A percentile compares a stretch with the other conserved stretches of the same genome.
Conservation (phyloP, 2,113 vertebrate genomes). For the Eclectus roratus region DNA sequence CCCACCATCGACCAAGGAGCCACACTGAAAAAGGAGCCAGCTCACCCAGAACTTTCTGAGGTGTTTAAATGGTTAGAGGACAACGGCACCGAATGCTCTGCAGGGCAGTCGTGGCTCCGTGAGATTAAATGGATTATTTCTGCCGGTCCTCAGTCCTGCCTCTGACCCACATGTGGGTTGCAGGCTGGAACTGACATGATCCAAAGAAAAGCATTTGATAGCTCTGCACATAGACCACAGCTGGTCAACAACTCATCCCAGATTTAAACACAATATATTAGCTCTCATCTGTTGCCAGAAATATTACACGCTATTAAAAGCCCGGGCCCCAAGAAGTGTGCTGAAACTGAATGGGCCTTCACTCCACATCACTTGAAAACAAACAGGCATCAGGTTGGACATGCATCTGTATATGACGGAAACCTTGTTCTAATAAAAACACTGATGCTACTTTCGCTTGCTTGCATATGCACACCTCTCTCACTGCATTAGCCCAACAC, state of each 20-base stretch:
- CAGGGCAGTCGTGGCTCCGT: not conserved
- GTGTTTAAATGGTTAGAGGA: not conserved
- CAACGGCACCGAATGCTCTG: conserved; percentile 5
- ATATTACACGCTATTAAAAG: conserved; percentile 56
- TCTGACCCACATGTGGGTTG: conserved; percentile 67
- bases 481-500: rapidly evolving
- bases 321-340: not conserved
- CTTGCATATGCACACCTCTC: not conserved
- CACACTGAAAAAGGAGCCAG: not conserved
- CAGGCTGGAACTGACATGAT: conserved; percentile 67
- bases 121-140: conserved; percentile 33
- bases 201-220: conserved; percentile 46
- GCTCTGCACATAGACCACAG: conserved; percentile 66
- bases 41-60: conserved; percentile 26
- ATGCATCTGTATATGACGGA: not conserved
- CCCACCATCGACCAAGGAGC: not conserved
- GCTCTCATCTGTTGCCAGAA: conserved; percentile 67
- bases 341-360: conserved; percentile 19
- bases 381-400: not conserved
- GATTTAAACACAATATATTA: conserved; percentile 51
- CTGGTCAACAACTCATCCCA: conserved; percentile 69
- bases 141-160: conserved; percentile 10
- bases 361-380: not conserved
- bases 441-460: not conserved
- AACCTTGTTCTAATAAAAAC: conserved; percentile 10